phyloP scores from a whole-genome alignment of 1,140 invertebrate species.

The Apis mellifera region Amel_HAv3.1 CM009945.2:6319001-6319500 shows the following conservation, averaged over 20 bases:
- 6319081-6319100: conserved; percentile 43
- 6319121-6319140: too few species aligned
- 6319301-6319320: conserved; percentile 37
- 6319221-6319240: not conserved
- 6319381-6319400: conserved; percentile 57
- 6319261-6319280: conserved; percentile 44
- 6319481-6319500: not conserved
- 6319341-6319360: conserved; percentile 72
- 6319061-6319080: conserved; percentile 57
- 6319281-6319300: conserved; percentile 40
- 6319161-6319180: too few species aligned
- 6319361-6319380: conserved; percentile 62
- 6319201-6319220: too few species aligned
- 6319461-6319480: too few species aligned
- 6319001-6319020: conserved; percentile 5
- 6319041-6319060: conserved; percentile 52
- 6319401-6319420: conserved; percentile 52
- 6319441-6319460: not conserved
- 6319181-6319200: too few species aligned
- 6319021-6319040: not conserved
- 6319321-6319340: conserved; percentile 52
- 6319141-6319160: too few species aligned
- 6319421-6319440: conserved; percentile 29
- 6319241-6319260: not conserved
- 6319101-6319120: conserved; percentile 5